Evolutionary conservation across 2,113 vertebrate species (phyloP), one percentile per base, ranked within the genome.

Genomic region (Aspiorhynchus laticeps): DNA sequence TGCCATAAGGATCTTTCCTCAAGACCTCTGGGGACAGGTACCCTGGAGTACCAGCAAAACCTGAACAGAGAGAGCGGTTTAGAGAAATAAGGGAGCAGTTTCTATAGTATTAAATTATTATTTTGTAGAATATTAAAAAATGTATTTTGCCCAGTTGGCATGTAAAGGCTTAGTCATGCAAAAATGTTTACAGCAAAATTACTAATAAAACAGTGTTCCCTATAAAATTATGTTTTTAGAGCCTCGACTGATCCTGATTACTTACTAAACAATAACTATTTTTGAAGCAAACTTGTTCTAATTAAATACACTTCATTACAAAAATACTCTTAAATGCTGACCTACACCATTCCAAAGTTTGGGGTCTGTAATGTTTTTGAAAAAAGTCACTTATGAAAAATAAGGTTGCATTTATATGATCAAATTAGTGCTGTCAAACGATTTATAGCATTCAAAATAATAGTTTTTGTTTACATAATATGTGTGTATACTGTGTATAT

Each of bases 1-100:
- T 99, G 88, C 98, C 98, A 93, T 99, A 99, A 2, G 98, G 98
- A 93, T 99, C 98, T 95, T 99, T 99, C 88, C 98, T 95, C 91
- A 99, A 92, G 77, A 99, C 98, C 76, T 99, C 98, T 63, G 98
- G 98, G 87, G 98, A 99, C 83, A 99, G 95, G 89, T 99, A 99
- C 51, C 98, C 98, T 12, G 98, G 98, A 56, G 98, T 99, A 48
- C 98, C 98, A 71, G 98, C 98, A 93, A 99, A 99, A 86, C 98
- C 98, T 99, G 91, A 71, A 80, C 11, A 83, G 1, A 87, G 65
- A 83, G 12, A 86, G 75, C 86, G 56, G 88, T 36, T 71, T 31
- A 80, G 31, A 76, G 9, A 80, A 21, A 74, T 43, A 65, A 71
- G 59, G 8, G 15, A 21, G 31, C 31, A 31, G 3, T 17, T 56